Evolutionary conservation across 1,140 invertebrate species (phyloP).

Genomic region (Hylyphantes graminicola): DNA sequence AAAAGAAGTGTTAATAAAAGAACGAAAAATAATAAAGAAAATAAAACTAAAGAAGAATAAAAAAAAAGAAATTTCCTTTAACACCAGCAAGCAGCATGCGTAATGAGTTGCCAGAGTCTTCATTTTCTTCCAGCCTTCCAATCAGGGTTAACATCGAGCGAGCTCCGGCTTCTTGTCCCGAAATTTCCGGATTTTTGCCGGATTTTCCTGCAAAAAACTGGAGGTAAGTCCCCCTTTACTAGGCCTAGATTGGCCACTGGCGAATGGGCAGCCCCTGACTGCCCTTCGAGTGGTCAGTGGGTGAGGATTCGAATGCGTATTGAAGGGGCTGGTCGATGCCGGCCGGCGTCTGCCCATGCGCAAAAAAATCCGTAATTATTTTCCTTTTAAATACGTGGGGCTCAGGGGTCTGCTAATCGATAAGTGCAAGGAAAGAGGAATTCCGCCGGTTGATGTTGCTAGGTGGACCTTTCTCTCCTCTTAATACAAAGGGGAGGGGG

Average conservation of each 20-base stretch:
- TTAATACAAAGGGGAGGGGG: no score
- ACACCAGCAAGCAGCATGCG: slow-evolving; percentile 57
- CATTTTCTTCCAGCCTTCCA: slow-evolving; percentile 59
- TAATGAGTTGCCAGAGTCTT: slow-evolving; percentile 55
- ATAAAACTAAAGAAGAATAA: slow-evolving; percentile 39
- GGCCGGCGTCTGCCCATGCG: slow-evolving; percentile 46
- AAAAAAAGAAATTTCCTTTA: slow-evolving; percentile 56
- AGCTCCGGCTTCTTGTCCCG: slow-evolving; percentile 39
- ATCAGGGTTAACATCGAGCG: slow-evolving; percentile 59
- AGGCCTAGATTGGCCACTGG: slow-evolving; percentile 35
- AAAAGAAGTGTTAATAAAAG: slow-evolving; percentile 58
- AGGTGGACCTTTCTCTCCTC: slow-evolving; percentile 22
- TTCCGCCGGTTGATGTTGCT: slow-evolving; percentile 42
- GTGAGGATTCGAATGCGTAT: slow-evolving; percentile 49
- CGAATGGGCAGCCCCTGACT: slow-evolving; percentile 14
- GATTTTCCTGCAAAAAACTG: slow-evolving; percentile 43
- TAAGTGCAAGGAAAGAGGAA: slow-evolving; percentile 1
- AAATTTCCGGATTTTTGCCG: slow-evolving; percentile 39
- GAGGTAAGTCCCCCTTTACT: slow-evolving; percentile 47
- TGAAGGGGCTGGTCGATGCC: slow-evolving; percentile 49
- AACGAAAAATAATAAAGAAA: slow-evolving; percentile 60
- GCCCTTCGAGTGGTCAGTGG: slow-evolving; percentile 48
- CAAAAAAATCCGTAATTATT: slow-evolving; percentile 58
- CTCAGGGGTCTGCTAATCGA: slow-evolving; percentile 42
- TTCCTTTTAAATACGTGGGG: slow-evolving; percentile 57